Percentiles rank a stretch among this genome's conserved stretches.
Evolutionary conservation across 1,140 invertebrate genomes (phyloP).

Genomic region (Piezodorus guildinii): DNA sequence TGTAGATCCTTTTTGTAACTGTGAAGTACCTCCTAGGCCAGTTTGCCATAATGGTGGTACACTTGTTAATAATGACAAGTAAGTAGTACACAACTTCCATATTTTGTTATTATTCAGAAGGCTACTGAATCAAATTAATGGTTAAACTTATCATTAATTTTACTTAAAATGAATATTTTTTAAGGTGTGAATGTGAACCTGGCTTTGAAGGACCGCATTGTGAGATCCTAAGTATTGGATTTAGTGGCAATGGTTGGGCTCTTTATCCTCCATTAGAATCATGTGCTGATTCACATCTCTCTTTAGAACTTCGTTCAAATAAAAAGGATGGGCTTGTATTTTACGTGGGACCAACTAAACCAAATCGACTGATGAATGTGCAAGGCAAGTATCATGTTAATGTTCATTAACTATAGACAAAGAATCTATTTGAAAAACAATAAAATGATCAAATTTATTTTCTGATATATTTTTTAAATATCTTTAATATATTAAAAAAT

Average conservation of each 20-base stretch:
- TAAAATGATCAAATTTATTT: too few species aligned
- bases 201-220: constrained; percentile 79
- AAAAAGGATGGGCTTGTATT: constrained; percentile 69
- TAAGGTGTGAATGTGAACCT: constrained; percentile 46
- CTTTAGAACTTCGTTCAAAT: constrained; percentile 63
- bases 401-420: too few species aligned
- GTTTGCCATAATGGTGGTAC: constrained; percentile 63
- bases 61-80: constrained; percentile 42
- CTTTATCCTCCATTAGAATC: constrained; percentile 71
- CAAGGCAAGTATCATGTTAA: constrained; percentile 37
- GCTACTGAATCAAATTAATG: not conserved
- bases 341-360: constrained; percentile 70
- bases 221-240: constrained; percentile 75
- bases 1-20: constrained; percentile 62
- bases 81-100: constrained; percentile 29
- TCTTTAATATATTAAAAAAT: too few species aligned
- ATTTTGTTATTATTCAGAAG: too few species aligned
- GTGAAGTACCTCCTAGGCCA: constrained; percentile 34
- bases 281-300: constrained; percentile 63
- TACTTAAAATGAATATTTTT: constrained; percentile 10
- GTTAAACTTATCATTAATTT: not conserved
- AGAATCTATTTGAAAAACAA: too few species aligned
- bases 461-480: too few species aligned
- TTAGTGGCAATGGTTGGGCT: constrained; percentile 76
- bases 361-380: constrained; percentile 45